These are phyloP conservation scores for Pediacus dermestoides DNA, from an alignment of 2,888 invertebrate genomes.

Conservation along the genomic window DNA sequence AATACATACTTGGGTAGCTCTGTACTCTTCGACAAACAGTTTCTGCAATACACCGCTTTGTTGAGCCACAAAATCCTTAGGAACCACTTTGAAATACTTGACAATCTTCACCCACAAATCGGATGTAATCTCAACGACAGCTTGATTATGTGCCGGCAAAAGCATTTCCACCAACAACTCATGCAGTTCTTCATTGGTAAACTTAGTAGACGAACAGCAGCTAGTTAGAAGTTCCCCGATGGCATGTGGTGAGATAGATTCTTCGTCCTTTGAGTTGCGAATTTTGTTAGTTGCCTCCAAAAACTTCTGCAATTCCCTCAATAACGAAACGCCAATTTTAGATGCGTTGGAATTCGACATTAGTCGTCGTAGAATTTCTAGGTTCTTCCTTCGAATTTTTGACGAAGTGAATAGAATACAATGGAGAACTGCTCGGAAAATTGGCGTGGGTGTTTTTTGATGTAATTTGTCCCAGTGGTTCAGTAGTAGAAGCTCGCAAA, in stretches of 20 bases:
- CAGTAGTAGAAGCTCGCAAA: slow-evolving; percentile 69
- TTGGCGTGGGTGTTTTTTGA: slow-evolving; percentile 59
- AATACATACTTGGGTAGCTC: slow-evolving; percentile 36
- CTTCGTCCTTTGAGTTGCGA: slow-evolving; percentile 51
- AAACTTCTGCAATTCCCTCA: slow-evolving; percentile 64
- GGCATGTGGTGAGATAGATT: slow-evolving; percentile 51
- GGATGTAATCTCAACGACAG: slow-evolving; percentile 56
- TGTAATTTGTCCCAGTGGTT: slow-evolving; percentile 66
- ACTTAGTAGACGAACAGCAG: slow-evolving; percentile 45
- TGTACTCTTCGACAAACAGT: slow-evolving; percentile 58
- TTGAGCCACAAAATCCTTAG: slow-evolving; percentile 58
- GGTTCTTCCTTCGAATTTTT: slow-evolving; percentile 60
- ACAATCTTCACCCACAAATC: slow-evolving; percentile 69
- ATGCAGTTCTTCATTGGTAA: slow-evolving; percentile 54
- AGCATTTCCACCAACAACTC: slow-evolving; percentile 64
- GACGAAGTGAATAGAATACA: slow-evolving; percentile 60
- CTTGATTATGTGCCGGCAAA: slow-evolving; percentile 72
- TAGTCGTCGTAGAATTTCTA: slow-evolving; percentile 59
- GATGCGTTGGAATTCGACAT: slow-evolving; percentile 53
- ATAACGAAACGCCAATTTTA: slow-evolving; percentile 59
- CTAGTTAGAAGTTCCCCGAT: slow-evolving; percentile 47
- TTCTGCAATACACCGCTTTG: slow-evolving; percentile 59
- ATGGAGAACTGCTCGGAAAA: slow-evolving; percentile 69
- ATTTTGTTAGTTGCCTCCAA: slow-evolving; percentile 64
- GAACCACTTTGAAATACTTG: slow-evolving; percentile 56